Percentiles rank a stretch among this genome's conserved stretches.
Evolutionary conservation across 2,113 vertebrate species (phyloP).

Genomic region (Forbesichthys agassizii): DNA sequence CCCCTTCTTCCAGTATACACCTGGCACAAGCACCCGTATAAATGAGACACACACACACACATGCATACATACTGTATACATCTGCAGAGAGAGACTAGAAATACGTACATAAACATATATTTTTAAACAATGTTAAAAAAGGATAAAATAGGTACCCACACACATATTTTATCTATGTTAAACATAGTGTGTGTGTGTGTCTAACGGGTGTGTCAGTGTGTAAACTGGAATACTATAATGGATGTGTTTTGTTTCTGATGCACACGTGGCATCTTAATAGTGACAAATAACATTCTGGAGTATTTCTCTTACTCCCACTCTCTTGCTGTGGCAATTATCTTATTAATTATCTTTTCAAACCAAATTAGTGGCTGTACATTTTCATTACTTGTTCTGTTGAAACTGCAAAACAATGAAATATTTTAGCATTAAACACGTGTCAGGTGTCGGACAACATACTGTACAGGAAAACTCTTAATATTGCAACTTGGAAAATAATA

Average conservation of each 20-base stretch:
- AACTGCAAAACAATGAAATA: background rate
- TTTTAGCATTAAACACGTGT: background rate
- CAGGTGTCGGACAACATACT: background rate
- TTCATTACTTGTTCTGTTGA: background rate
- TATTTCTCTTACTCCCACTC: too few species aligned
- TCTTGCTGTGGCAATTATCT: too few species aligned
- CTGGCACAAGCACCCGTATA: background rate
- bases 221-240: background rate
- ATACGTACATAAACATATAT: background rate
- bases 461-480: slow-evolving; percentile 6
- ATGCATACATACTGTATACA: background rate
- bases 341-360: background rate
- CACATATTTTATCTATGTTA: background rate
- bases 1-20: background rate
- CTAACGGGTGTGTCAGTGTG: background rate
- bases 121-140: too few species aligned
- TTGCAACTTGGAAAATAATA: slow-evolving; percentile 29
- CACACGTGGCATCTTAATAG: too few species aligned
- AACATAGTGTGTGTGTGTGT: background rate
- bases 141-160: background rate
- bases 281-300: too few species aligned
- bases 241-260: too few species aligned
- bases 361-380: background rate
- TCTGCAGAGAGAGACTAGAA: background rate
- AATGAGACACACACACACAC: background rate